Conservation (phyloP, 2,888 invertebrate genomes). For the Patella caerulea region DNA sequence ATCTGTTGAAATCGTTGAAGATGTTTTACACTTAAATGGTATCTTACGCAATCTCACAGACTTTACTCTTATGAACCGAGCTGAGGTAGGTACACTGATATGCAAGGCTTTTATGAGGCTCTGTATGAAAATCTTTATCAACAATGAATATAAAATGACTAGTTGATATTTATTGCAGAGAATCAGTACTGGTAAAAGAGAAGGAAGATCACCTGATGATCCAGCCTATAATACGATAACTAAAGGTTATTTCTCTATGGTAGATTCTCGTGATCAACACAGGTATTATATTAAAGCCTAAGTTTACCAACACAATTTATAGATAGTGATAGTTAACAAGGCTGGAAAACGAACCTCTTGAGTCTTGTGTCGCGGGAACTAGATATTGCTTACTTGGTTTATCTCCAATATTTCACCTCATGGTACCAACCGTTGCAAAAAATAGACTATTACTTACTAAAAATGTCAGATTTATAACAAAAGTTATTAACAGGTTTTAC, state of each 20-base stretch:
- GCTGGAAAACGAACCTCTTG: no score
- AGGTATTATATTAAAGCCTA: slow-evolving; percentile 36
- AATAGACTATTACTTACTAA: no score
- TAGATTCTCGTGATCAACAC: slow-evolving; percentile 51
- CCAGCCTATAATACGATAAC: slow-evolving; percentile 59
- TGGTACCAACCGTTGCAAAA: not conserved
- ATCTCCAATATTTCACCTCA: not conserved
- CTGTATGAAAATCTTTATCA: not conserved
- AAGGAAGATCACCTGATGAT: slow-evolving; percentile 50
- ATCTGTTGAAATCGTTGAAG: slow-evolving; percentile 47
- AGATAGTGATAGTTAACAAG: not conserved
- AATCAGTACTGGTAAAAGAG: slow-evolving; percentile 42
- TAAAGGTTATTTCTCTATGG: slow-evolving; percentile 50
- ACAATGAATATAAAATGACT: no score
- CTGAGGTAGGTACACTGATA: slow-evolving; percentile 45
- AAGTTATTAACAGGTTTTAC: no score
- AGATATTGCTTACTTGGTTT: no score
- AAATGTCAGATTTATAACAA: no score
- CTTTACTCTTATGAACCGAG: slow-evolving; percentile 46
- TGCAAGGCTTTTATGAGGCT: no score
- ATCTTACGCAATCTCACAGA: slow-evolving; percentile 53
- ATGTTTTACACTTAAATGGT: slow-evolving; percentile 51
- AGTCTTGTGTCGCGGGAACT: no score
- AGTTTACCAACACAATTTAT: not conserved
- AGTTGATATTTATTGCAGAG: slow-evolving; percentile 15